These are phyloP conservation scores for Chaetops frenatus DNA, from an alignment of 2,113 vertebrate species.

Conservation along the genomic window DNA sequence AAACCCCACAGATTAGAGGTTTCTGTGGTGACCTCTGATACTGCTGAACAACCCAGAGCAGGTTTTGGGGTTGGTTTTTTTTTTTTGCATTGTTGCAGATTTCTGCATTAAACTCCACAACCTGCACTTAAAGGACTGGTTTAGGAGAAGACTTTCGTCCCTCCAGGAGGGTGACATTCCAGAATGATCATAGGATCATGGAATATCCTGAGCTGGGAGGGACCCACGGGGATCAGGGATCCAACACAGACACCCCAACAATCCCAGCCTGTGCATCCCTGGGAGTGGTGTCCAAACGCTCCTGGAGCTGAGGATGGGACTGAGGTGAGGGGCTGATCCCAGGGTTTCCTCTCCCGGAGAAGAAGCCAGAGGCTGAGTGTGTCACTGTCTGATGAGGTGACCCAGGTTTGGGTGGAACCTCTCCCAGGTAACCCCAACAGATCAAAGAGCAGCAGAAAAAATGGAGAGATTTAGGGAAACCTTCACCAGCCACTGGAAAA, in stretches of 20 bases:
- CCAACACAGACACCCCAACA: neutral
- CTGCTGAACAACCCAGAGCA: neutral
- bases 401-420: neutral
- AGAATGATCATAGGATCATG: neutral
- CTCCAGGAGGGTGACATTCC: neutral
- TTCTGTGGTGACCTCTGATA: neutral
- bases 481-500: neutral
- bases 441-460: neutral
- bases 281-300: fast-evolving
- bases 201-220: neutral
- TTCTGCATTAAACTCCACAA: neutral
- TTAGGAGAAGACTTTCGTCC: neutral
- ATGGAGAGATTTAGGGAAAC: neutral
- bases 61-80: no score
- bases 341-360: neutral
- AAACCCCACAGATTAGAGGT: neutral
- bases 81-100: neutral
- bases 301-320: neutral
- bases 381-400: neutral
- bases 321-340: neutral
- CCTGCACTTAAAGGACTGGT: neutral
- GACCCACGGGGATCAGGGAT: neutral
- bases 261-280: neutral
- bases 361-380: neutral
- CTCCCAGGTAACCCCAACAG: neutral